Conservation (phyloP, 2,797 vertebrate genomes). For the Pseudochaenichthys georgianus region DNA sequence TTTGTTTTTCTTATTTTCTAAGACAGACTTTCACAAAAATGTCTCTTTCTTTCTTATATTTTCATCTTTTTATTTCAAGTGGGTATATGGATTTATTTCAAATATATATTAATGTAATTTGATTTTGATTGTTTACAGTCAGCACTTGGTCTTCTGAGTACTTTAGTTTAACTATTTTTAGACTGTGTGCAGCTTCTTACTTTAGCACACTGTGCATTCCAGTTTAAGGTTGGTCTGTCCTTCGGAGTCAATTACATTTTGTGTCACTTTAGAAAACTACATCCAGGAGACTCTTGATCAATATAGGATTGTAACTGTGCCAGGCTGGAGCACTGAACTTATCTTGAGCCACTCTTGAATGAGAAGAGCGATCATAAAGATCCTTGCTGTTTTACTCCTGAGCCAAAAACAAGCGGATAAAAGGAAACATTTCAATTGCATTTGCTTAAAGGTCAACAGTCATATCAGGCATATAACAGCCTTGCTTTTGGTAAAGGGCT, state of each 20-base stretch:
- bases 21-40: neutral
- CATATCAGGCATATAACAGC: neutral
- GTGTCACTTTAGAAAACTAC: neutral
- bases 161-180: neutral
- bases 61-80: neutral
- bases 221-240: neutral
- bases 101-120: too few species aligned
- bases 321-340: neutral
- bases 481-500: neutral
- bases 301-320: slow-evolving; percentile 8
- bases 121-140: neutral
- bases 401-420: neutral
- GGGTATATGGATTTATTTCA: neutral
- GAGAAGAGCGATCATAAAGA: neutral
- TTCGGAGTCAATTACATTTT: slow-evolving; percentile 1
- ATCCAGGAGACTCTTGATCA: slow-evolving; percentile 22
- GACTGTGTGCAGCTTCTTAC: neutral
- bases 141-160: neutral
- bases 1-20: neutral
- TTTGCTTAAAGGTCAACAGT: slow-evolving; percentile 4
- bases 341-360: neutral
- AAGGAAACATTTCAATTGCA: neutral
- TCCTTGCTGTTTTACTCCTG: neutral
- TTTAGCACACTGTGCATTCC: neutral
- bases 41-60: neutral